phyloP scores from a whole-genome alignment of 2,888 invertebrate species.

The Onchidella celtica region DNA sequence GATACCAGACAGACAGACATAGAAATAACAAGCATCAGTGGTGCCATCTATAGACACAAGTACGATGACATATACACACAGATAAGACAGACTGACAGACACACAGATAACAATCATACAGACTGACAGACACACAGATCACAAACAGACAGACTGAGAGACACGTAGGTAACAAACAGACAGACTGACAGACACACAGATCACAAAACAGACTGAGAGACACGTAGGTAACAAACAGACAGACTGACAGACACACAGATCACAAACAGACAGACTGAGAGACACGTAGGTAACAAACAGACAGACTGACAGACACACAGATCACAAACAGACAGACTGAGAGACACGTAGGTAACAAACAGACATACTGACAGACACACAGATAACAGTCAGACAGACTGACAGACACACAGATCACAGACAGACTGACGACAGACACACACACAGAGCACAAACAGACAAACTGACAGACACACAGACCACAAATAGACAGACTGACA shows the following conservation, averaged over 20 bases:
- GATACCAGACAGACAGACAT: no score
- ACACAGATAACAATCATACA: background rate
- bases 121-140: background rate
- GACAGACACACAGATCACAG: no score
- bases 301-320: conserved; percentile 7
- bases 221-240: background rate
- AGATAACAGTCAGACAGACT: no score
- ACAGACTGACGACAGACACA: no score
- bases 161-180: conserved; percentile 14
- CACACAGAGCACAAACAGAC: no score
- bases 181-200: conserved; percentile 6
- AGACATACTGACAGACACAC: no score
- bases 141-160: background rate
- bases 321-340: no score
- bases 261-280: background rate
- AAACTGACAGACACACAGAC: no score
- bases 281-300: conserved; percentile 14
- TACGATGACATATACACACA: no score
- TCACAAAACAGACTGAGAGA: background rate
- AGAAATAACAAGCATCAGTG: no score
- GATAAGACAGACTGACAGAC: background rate
- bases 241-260: background rate
- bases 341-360: no score
- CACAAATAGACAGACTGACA: no score
- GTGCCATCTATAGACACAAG: background rate